These are phyloP conservation scores for Tethya wilhelma DNA, from an alignment of 37 sponge, comb jelly and placozoan species.

Conservation along the genomic window DNA sequence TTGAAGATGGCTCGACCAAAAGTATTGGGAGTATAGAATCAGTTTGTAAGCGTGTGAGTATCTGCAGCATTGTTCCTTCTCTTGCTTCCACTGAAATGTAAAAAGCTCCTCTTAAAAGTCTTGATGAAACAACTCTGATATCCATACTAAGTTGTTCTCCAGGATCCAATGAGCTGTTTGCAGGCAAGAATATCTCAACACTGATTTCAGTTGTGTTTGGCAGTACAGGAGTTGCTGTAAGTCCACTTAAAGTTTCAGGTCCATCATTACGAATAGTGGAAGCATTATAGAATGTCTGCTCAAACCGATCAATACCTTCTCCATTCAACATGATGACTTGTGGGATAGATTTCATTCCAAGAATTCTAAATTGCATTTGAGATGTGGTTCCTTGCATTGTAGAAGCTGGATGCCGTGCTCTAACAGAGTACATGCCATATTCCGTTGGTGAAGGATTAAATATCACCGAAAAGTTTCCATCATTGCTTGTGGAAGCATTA, in stretches of 20 bases:
- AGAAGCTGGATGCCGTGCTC: conserved; percentile 17
- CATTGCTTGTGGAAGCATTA: neutral
- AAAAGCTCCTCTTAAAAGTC: conserved; percentile 8
- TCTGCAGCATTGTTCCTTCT: conserved; percentile 1
- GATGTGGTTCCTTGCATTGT: neutral
- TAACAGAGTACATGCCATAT: conserved; percentile 28
- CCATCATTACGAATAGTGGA: conserved; percentile 39
- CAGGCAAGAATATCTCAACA: neutral
- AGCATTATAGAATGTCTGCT: conserved; percentile 38
- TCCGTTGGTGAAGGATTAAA: conserved; percentile 39
- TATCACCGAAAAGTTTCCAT: conserved; percentile 25
- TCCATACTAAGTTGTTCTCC: conserved; percentile 13
- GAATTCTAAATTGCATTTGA: neutral
- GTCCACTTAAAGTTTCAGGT: conserved; percentile 5
- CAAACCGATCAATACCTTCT: neutral
- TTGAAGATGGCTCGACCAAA: conserved; percentile 15
- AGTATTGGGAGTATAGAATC: conserved; percentile 24
- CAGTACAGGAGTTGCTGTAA: neutral
- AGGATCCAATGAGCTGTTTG: neutral
- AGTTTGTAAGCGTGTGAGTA: conserved; percentile 2
- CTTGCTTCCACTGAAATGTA: conserved; percentile 4
- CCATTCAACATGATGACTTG: neutral
- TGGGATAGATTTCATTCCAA: conserved; percentile 33
- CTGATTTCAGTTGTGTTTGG: neutral
- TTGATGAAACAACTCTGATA: neutral